phyloP scores from a whole-genome alignment of 2,888 invertebrate species.

The Polylopha cassiicola region DNA sequence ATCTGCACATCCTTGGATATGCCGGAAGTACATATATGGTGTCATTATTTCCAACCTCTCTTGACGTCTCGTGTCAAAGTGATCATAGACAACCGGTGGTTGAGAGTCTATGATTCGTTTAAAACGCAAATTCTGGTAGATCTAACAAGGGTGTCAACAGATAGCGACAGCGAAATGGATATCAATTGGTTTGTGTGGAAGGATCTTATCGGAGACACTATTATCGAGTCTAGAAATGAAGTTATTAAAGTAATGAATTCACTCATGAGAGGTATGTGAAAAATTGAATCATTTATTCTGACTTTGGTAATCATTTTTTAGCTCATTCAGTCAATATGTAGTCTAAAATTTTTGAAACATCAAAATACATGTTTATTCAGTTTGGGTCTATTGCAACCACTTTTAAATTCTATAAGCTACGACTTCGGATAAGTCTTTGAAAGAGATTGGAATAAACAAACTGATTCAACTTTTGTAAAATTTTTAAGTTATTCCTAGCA shows the following conservation, averaged over 20 bases:
- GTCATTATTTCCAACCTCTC: slow-evolving; percentile 83
- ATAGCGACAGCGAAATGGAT: slow-evolving; percentile 74
- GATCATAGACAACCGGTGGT: slow-evolving; percentile 73
- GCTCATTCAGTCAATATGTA: no score
- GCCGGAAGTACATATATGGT: slow-evolving; percentile 80
- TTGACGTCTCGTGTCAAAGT: slow-evolving; percentile 82
- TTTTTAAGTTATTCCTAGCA: no score
- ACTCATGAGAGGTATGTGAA: slow-evolving; percentile 60
- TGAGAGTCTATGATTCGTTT: slow-evolving; percentile 53
- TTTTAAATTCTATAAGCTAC: no score
- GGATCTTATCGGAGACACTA: slow-evolving; percentile 77
- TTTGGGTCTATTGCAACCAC: no score
- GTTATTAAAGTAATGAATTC: slow-evolving; percentile 69
- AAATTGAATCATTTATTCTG: no score
- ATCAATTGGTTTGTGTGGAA: slow-evolving; percentile 85
- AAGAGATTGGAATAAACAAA: no score
- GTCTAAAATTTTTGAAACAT: no score
- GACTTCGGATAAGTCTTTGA: no score
- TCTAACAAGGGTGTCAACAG: slow-evolving; percentile 58
- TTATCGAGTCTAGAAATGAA: slow-evolving; percentile 63
- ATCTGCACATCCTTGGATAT: slow-evolving; percentile 80
- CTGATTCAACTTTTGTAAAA: no score
- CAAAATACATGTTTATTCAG: no score
- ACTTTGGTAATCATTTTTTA: no score
- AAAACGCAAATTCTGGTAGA: slow-evolving; percentile 60